These are phyloP conservation scores for Perccottus glenii DNA, from an alignment of 2,113 vertebrate genomes.

Conservation along the genomic window DNA sequence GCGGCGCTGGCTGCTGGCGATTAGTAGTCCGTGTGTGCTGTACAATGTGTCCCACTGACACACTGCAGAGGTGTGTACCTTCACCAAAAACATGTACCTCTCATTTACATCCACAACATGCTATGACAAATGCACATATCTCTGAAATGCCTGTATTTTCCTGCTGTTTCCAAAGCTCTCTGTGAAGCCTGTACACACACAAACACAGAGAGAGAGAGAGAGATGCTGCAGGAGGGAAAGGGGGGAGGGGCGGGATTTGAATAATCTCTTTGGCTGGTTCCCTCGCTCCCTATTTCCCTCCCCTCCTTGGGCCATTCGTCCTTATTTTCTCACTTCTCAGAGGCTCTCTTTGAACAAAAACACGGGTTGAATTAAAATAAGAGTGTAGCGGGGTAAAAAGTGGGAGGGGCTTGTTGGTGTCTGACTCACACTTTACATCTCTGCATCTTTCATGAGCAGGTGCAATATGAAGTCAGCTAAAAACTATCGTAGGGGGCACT, in stretches of 20 bases:
- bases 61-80: conserved; percentile 1
- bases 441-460: conserved; percentile 19
- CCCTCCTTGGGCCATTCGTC: not conserved
- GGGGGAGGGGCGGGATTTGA: conserved; percentile 61
- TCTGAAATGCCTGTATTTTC: conserved; percentile 3
- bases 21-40: conserved; percentile 8
- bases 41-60: conserved; percentile 9
- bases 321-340: not conserved
- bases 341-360: not conserved
- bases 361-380: not conserved
- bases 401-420: not conserved
- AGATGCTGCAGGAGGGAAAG: conserved; percentile 70
- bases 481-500: not conserved
- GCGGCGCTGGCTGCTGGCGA: conserved; percentile 24
- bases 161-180: conserved; percentile 20
- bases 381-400: too few relatives aligned
- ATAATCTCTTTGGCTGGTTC: conserved; percentile 46
- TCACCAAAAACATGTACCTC: not conserved
- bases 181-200: conserved; percentile 57
- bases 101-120: conserved; percentile 1
- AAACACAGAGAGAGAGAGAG: conserved; percentile 64
- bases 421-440: not conserved
- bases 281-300: not conserved
- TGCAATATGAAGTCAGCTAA: not conserved
- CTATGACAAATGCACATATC: conserved; percentile 18